These are phyloP conservation scores for Camponotus fellah DNA, from an alignment of 2,888 invertebrate genomes.

Conservation along the genomic window DNA sequence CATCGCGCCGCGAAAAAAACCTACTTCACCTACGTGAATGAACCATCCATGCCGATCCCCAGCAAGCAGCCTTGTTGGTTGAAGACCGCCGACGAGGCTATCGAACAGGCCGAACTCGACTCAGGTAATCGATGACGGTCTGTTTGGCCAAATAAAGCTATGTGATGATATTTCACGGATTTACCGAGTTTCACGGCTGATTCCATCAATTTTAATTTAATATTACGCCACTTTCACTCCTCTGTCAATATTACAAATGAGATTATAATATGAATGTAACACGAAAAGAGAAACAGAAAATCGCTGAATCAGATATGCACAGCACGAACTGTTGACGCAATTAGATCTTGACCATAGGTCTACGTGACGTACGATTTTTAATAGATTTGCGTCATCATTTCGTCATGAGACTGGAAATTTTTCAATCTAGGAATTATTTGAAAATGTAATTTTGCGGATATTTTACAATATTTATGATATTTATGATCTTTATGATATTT, in stretches of 20 bases:
- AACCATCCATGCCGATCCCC: conserved; percentile 93
- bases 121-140: conserved; percentile 89
- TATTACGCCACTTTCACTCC: background rate
- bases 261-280: background rate
- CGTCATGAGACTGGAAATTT: background rate
- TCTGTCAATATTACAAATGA: background rate
- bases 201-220: background rate
- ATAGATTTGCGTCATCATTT: background rate
- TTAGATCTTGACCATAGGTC: background rate
- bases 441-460: background rate
- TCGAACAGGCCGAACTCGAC: conserved; percentile 90
- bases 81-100: conserved; percentile 91
- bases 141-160: background rate
- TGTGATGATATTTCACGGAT: background rate
- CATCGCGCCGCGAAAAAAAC: conserved; percentile 63
- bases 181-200: background rate
- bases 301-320: background rate
- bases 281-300: background rate
- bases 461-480: background rate
- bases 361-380: background rate
- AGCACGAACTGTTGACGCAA: background rate
- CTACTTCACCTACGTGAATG: conserved; percentile 91
- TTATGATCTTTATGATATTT: background rate
- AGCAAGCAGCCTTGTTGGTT: conserved; percentile 91
- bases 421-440: background rate